These are phyloP conservation scores for Macheiramphus alcinus DNA, from an alignment of 2,113 vertebrate species.

Conservation along the genomic window DNA sequence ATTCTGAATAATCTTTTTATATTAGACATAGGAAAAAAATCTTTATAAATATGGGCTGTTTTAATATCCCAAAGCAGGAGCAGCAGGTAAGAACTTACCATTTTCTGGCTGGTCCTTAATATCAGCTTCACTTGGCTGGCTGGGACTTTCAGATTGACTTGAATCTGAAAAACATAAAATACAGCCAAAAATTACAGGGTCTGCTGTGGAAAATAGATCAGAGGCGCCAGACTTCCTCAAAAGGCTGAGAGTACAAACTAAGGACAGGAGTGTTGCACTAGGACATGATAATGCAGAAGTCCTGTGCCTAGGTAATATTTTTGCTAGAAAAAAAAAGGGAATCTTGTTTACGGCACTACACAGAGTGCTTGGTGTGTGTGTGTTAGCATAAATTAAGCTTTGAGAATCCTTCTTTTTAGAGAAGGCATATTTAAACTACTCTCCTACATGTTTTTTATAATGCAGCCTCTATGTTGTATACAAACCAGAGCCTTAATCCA, in stretches of 20 bases:
- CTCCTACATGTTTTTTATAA: conserved; percentile 58
- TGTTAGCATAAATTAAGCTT: conserved; percentile 31
- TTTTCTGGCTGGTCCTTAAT: conserved; percentile 99
- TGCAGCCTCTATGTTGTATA: conserved; percentile 66
- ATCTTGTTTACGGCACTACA: conserved; percentile 9
- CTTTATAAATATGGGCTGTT: conserved; percentile 39
- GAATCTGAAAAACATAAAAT: conserved; percentile 88
- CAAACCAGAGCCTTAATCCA: conserved; percentile 73
- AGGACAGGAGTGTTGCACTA: conserved; percentile 41
- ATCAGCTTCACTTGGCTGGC: conserved; percentile 93
- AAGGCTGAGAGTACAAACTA: conserved; percentile 59
- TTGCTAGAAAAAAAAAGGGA: background rate
- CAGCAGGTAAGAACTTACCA: conserved; percentile 81
- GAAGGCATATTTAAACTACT: conserved; percentile 53
- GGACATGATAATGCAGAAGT: conserved; percentile 35
- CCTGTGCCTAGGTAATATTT: conserved; percentile 24
- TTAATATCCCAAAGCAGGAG: conserved; percentile 56
- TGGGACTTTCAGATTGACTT: conserved; percentile 96
- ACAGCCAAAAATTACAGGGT: conserved; percentile 79
- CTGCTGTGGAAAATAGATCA: conserved; percentile 70
- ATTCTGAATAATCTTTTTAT: background rate
- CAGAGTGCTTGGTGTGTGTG: conserved; percentile 16
- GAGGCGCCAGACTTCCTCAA: conserved; percentile 71
- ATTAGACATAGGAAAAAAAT: conserved; percentile 27
- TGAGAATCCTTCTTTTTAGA: conserved; percentile 45